Evolutionary conservation across 35 echinoderm and acorn worm species (phyloP), one percentile per base, ranked within the genome.

Genomic region (Amphiura filiformis): DNA sequence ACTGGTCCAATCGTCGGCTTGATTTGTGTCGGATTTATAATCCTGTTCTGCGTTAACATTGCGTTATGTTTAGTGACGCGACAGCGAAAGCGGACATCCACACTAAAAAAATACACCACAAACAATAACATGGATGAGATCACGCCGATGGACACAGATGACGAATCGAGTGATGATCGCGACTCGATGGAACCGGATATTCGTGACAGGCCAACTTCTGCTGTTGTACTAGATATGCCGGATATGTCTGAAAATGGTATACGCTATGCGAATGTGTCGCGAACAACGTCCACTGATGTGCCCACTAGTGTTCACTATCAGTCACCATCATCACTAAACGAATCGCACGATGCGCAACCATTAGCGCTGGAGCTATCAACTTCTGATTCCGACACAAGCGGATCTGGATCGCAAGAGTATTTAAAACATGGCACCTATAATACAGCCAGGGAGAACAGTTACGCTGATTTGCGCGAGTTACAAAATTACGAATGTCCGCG

Each of bases 41-140:
- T 84, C 23, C 18, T 84, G 9, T 14, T 84, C 26, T 40, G 14
- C n/a, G 32, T 84, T 57, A 84, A 84, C 26, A 57, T 84, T 26
- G 52, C 35, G 12, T 17, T 84, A 28, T 84, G 81, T 47, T 31
- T 56, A 26, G 31, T n/a, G 28, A 70, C 61, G 26, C 7, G 61
- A 30, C 7, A 70, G 26, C 26, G 61, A 2, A 70, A 18, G 28
- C 1, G 26, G 26, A 70, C 61, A 23, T 30, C 61, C 15, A 70
- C 15, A n/a, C 26, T 23, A n/a, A 70, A 70, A 70, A 70, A 70
- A 13, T 70, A 70, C 26, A 70, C 61, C 17, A 23, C 28, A 13
- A 70, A 18, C 4, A 70, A 70, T 30, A 70, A 70, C 28, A 70
- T 4, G 15, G 20, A 7, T 7, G 2, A 18, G 26, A 70, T 70